phyloP scores from a whole-genome alignment of 2,888 invertebrate species.

The Athripsodes cinereus region DNA sequence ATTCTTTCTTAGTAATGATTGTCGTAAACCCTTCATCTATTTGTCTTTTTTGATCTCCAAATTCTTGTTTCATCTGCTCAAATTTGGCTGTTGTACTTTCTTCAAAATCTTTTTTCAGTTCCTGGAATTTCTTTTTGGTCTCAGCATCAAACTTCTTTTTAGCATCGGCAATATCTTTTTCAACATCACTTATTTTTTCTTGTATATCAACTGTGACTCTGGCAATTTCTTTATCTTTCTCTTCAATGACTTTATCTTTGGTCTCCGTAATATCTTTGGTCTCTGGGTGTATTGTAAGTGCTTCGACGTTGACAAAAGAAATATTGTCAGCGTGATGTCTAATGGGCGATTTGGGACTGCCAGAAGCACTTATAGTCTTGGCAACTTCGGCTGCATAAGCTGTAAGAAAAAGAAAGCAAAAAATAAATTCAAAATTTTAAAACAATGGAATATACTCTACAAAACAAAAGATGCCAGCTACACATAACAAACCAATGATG shows the following conservation, averaged over 20 bases:
- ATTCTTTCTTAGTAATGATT: slow-evolving; percentile 49
- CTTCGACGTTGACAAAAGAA: slow-evolving; percentile 46
- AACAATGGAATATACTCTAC: too few species aligned
- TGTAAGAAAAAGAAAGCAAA: slow-evolving; percentile 37
- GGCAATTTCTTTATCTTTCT: slow-evolving; percentile 10
- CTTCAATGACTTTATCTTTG: slow-evolving; percentile 4
- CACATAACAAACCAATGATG: too few species aligned
- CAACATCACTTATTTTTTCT: slow-evolving; percentile 26
- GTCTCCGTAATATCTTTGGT: slow-evolving; percentile 8
- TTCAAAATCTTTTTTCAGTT: slow-evolving; percentile 26
- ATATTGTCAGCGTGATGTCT: slow-evolving; percentile 46
- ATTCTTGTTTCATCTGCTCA: slow-evolving; percentile 25
- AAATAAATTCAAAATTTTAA: too few species aligned
- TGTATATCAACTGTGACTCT: slow-evolving; percentile 12
- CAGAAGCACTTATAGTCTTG: slow-evolving; percentile 38
- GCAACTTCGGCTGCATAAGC: slow-evolving; percentile 41
- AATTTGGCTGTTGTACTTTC: slow-evolving; percentile 23
- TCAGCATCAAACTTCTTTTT: slow-evolving; percentile 26
- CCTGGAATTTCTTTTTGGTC: slow-evolving; percentile 23
- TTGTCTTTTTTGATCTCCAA: slow-evolving; percentile 18
- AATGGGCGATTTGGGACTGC: slow-evolving; percentile 45
- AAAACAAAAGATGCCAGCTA: too few species aligned
- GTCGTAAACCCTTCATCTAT: slow-evolving; percentile 31
- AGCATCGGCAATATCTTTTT: slow-evolving; percentile 19
- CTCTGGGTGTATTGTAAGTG: slow-evolving; percentile 25